Base-by-base conservation (phyloP, 2,797 vertebrate species). In the Zalophus californianus region DNA sequence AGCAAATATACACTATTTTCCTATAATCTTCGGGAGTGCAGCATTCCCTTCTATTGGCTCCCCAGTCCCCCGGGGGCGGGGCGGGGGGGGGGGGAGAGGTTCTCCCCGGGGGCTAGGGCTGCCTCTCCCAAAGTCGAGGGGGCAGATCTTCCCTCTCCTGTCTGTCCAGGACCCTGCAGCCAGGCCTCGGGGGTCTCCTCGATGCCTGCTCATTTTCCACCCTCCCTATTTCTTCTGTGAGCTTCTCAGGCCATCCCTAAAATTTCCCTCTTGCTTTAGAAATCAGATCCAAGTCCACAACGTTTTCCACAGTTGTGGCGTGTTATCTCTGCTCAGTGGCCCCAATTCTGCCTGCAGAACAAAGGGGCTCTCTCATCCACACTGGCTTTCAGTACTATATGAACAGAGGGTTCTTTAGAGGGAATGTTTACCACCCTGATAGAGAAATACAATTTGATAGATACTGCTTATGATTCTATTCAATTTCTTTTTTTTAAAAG, bases 191-290 rank as follows among this genome's bases (percentile, higher is more conserved):
- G 6, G 3, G 11, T 54, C 44, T 48, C 44, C 32, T 48, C 7
- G 21, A 38, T 29, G 44, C 32, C 38, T 73, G 54, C 27, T 52
- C 35, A 18, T 48, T 75, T 25, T 58, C 41, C 32, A 83, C 38
- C 27, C 9, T 32, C 50, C 35, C 18, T n/a, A 1, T 72, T 77
- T 80, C 25, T 88, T 21, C 56, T 62, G 27, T 2, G 56, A 44
- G 18, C 23, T 29, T 18, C 23, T 64, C 38, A 58, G 66, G 21
- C 21, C 58, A 11, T 60, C 21, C 20, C 35, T 64, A 50, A 88
- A 73, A n/a, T 60, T 68, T 64, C 20, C 48, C 18, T 78, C 16
- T 88, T 75, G 56, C 41, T 62, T 75, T 18, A 64, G 86, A 86
- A 96, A 86, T 29, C 29, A 48, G 13, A 54, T 52, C 72, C 62